Percentiles rank a stretch among this genome's conserved stretches.
phyloP scores from a whole-genome alignment of 2,888 invertebrate genomes.

The Anoncus sp. region DNA sequence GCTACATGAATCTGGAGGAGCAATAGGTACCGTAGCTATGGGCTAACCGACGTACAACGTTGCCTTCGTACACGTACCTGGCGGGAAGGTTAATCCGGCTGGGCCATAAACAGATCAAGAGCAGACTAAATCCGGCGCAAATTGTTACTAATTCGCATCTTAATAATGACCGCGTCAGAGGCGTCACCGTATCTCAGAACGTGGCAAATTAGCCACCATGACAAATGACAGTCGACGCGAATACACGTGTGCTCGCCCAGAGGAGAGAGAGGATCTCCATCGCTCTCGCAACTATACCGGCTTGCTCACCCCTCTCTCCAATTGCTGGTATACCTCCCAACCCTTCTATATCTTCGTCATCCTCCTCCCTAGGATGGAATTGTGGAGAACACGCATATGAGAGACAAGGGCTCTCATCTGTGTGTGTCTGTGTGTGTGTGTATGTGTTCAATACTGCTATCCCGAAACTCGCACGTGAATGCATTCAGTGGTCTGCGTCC shows the following conservation, averaged over 20 bases:
- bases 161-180: constrained; percentile 83
- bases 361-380: constrained; percentile 49
- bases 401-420: constrained; percentile 36
- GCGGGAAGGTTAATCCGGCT: constrained; percentile 79
- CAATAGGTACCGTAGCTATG: constrained; percentile 49
- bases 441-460: constrained; percentile 37
- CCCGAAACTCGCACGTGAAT: constrained; percentile 57
- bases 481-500: constrained; percentile 24
- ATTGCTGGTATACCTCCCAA: constrained; percentile 61
- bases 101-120: constrained; percentile 83
- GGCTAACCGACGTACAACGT: constrained; percentile 74
- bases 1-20: constrained; percentile 50
- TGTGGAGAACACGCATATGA: constrained; percentile 49
- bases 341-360: constrained; percentile 53
- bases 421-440: no score
- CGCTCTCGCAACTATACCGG: constrained; percentile 48
- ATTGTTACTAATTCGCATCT: constrained; percentile 84
- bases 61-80: constrained; percentile 76
- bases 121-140: constrained; percentile 82
- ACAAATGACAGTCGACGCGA: constrained; percentile 80
- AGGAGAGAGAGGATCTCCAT: constrained; percentile 35
- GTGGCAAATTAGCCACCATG: constrained; percentile 83
- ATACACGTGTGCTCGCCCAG: constrained; percentile 69
- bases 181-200: constrained; percentile 83
- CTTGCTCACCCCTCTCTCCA: constrained; percentile 47